Evolutionary conservation across 1,140 invertebrate species (phyloP).

Genomic region (Mya arenaria): DNA sequence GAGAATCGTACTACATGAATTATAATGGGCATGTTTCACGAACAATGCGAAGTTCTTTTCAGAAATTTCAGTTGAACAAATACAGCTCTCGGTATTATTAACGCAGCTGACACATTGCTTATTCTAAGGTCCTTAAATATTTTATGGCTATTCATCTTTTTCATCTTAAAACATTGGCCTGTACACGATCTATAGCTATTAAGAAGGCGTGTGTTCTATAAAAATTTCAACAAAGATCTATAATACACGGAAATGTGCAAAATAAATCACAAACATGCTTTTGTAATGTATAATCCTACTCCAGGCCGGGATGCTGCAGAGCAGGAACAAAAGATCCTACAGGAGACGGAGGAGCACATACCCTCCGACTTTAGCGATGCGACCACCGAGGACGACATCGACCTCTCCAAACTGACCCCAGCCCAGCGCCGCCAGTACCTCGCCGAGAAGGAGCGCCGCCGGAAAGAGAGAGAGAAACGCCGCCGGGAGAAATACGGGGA

Average conservation of each 20-base stretch:
- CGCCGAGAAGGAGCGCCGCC: constrained; percentile 57
- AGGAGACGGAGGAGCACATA: constrained; percentile 18
- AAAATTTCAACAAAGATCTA: too few species aligned
- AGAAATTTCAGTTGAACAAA: not conserved
- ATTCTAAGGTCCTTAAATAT: too few species aligned
- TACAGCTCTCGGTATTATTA: not conserved
- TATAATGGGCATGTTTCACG: not conserved
- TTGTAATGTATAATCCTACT: too few species aligned
- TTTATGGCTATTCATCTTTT: too few species aligned
- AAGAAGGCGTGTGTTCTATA: too few species aligned
- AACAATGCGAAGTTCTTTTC: not conserved
- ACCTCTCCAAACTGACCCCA: constrained; percentile 68
- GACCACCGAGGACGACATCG: constrained; percentile 62
- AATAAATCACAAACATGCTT: too few species aligned
- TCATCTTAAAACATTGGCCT: too few species aligned
- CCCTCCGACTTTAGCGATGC: constrained; percentile 59
- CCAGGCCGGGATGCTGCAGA: constrained; percentile 30
- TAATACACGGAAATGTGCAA: too few species aligned
- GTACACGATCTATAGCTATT: too few species aligned
- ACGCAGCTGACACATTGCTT: constrained; percentile 5
- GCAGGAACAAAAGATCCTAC: constrained; percentile 26
- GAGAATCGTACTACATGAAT: not conserved
- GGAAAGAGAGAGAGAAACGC: constrained; percentile 62
- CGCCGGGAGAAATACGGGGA: constrained; percentile 73
- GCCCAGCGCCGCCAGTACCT: constrained; percentile 68